Conservation (phyloP, 1,140 invertebrate species). For the Sminthurides bifidus region DNA sequence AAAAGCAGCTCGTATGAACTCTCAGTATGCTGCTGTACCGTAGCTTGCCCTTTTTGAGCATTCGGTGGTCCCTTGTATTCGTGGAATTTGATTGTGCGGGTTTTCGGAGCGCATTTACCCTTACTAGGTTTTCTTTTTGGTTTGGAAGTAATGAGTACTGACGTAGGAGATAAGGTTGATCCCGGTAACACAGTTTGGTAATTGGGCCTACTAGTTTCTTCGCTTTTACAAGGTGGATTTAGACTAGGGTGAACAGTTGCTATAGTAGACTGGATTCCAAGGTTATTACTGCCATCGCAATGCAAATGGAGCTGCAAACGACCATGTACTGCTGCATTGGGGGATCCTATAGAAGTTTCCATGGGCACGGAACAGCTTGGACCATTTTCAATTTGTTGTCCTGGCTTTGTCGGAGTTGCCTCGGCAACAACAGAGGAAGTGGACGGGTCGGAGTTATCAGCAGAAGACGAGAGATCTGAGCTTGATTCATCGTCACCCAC, state of each 20-base stretch:
- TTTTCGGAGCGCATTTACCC: conserved; percentile 65
- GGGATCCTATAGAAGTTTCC: no score
- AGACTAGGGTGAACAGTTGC: no score
- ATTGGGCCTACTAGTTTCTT: no score
- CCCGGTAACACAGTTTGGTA: no score
- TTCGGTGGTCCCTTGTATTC: conserved; percentile 96
- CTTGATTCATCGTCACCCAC: conserved; percentile 50
- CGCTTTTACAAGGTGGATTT: no score
- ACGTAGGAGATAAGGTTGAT: no score
- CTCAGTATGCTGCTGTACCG: conserved; percentile 43
- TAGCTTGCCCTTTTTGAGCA: conserved; percentile 50
- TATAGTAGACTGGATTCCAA: no score
- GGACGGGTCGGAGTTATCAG: conserved; percentile 30
- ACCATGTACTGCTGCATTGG: no score
- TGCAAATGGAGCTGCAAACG: no score
- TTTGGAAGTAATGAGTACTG: background rate
- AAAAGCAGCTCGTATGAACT: conserved; percentile 83
- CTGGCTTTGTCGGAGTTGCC: conserved; percentile 34
- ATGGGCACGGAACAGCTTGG: no score
- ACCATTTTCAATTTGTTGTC: no score
- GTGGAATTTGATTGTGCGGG: conserved; percentile 91
- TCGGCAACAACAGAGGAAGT: conserved; percentile 36
- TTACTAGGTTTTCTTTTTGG: conserved; percentile 41
- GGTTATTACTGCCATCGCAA: no score
- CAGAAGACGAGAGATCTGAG: conserved; percentile 45